A percentile compares a stretch with the other conserved stretches of the same genome.
These are phyloP conservation scores for Anguilla rostrata DNA, from an alignment of 2,113 vertebrate species.

Conservation along the genomic window DNA sequence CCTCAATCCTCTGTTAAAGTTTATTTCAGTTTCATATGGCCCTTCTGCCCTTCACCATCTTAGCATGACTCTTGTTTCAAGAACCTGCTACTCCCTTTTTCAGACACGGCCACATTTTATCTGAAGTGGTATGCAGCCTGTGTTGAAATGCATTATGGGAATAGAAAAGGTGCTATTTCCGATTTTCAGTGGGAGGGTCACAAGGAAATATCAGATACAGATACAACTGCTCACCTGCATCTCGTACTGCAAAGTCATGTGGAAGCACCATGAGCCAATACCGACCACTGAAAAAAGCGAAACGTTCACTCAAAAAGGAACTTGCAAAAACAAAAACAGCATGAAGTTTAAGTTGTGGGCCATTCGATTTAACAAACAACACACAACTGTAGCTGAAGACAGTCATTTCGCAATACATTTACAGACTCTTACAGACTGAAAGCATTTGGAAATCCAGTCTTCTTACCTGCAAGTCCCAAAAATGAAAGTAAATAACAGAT, in stretches of 20 bases:
- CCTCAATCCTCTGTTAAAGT: not conserved
- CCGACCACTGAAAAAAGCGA: slow-evolving; percentile 84
- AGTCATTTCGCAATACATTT: not conserved
- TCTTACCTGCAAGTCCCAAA: slow-evolving; percentile 88
- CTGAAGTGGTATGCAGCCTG: not conserved
- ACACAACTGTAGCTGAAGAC: not conserved
- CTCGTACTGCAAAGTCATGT: slow-evolving; percentile 98
- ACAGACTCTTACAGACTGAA: not conserved
- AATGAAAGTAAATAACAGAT: slow-evolving; percentile 88
- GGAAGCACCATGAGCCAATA: slow-evolving; percentile 97
- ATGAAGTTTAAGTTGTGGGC: not conserved
- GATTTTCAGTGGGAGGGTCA: not conserved
- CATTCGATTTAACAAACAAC: not conserved
- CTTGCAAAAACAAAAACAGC: not conserved
- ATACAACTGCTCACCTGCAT: slow-evolving; percentile 85
- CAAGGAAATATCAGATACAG: not conserved
- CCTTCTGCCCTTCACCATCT: not conserved
- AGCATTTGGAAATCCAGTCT: not conserved
- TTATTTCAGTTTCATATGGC: not conserved
- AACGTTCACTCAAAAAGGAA: not conserved
- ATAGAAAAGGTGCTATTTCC: not conserved
- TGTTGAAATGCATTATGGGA: not conserved
- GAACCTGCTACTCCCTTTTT: not conserved
- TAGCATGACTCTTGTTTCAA: not conserved
- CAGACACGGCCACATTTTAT: not conserved